Evolutionary conservation across 2,113 vertebrate species (phyloP).

Genomic region (Bubo blakistoni): DNA sequence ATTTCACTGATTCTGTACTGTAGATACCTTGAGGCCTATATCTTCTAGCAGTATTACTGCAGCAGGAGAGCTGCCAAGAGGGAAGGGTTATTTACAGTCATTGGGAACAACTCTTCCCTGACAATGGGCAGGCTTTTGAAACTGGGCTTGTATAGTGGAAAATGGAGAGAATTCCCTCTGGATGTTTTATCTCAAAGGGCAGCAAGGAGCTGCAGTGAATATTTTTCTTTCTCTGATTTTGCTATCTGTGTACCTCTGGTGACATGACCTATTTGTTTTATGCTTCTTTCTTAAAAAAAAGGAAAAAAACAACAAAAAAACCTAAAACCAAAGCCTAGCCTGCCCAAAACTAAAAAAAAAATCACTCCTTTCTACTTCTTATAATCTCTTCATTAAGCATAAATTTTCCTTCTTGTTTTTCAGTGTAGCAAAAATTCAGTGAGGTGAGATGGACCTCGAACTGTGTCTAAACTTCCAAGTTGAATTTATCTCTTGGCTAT

Average conservation of each 20-base stretch:
- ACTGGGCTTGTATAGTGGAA: background rate
- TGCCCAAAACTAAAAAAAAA: background rate
- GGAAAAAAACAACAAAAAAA: background rate
- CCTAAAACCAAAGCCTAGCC: background rate
- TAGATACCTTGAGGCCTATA: constrained; percentile 29
- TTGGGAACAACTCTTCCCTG: background rate
- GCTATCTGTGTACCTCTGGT: background rate
- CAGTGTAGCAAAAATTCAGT: background rate
- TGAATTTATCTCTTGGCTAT: background rate
- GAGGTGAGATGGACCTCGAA: background rate
- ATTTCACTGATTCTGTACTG: background rate
- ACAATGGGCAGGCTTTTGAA: background rate
- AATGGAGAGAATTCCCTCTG: background rate
- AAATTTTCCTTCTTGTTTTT: background rate
- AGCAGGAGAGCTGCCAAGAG: constrained; percentile 10
- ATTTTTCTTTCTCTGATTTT: background rate
- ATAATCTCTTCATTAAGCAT: background rate
- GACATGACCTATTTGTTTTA: background rate
- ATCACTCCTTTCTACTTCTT: background rate
- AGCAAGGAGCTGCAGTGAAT: background rate
- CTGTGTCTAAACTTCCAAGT: background rate
- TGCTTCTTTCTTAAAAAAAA: background rate
- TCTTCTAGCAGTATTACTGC: constrained; percentile 7
- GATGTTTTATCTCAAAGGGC: background rate
- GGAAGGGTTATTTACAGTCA: constrained; percentile 42